Evolutionary conservation across 1,140 invertebrate species (phyloP).

Genomic region (Parasteatoda tepidariorum): DNA sequence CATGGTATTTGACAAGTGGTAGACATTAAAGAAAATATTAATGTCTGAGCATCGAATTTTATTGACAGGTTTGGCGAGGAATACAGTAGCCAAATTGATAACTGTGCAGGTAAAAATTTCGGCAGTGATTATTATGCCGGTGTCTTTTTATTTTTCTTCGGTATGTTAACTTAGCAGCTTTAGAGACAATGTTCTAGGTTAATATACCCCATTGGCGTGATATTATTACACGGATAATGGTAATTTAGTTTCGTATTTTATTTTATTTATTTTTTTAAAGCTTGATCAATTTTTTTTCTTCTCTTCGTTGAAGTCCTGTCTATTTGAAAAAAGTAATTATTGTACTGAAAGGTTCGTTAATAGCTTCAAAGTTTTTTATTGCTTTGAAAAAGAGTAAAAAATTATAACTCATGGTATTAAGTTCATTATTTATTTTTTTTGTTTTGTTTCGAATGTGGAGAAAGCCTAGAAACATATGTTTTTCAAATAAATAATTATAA

Average conservation of each 20-base stretch:
- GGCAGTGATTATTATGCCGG: neutral
- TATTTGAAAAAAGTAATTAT: no score
- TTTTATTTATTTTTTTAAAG: neutral
- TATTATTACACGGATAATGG: constrained; percentile 19
- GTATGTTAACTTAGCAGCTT: neutral
- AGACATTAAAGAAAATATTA: neutral
- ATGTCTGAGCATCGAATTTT: constrained; percentile 12
- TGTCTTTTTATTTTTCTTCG: neutral
- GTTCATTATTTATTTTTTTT: no score
- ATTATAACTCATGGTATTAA: no score
- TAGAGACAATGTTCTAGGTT: constrained; percentile 20
- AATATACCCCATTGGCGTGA: neutral
- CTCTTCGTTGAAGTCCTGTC: no score
- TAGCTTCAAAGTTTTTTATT: no score
- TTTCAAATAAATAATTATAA: no score
- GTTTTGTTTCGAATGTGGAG: no score
- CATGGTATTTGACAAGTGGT: constrained; percentile 8
- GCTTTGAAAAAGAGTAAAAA: no score
- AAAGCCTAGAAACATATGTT: no score
- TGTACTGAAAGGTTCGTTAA: no score
- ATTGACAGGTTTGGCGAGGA: constrained; percentile 21
- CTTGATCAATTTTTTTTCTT: neutral
- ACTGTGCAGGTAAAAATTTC: neutral
- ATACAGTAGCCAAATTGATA: constrained; percentile 28
- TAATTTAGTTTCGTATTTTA: neutral